Percentiles rank a stretch among this genome's conserved stretches.
phyloP scores from a whole-genome alignment of 2,888 invertebrate genomes.

The Oscheius sp. region DNA sequence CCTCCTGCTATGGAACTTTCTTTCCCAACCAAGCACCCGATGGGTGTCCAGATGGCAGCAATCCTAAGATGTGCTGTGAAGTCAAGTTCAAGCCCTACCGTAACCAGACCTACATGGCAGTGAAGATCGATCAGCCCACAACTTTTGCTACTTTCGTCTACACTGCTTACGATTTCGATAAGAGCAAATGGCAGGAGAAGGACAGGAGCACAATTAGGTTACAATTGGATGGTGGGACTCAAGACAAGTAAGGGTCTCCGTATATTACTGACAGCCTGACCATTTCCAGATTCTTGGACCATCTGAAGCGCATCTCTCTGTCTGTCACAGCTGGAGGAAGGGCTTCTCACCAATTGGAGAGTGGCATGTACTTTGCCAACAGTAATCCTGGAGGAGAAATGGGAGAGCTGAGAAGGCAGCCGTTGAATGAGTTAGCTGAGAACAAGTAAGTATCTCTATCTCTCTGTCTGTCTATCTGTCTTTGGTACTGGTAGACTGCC shows the following conservation, averaged over 20 bases:
- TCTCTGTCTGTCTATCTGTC: too few species aligned
- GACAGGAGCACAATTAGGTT: conserved; percentile 64
- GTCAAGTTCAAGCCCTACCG: conserved; percentile 59
- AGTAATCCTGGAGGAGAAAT: conserved; percentile 61
- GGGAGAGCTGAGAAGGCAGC: conserved; percentile 63
- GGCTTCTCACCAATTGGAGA: conserved; percentile 66
- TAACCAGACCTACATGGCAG: conserved; percentile 66
- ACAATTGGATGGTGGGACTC: conserved; percentile 67
- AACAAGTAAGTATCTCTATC: conserved; percentile 59
- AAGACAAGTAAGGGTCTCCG: conserved; percentile 48
- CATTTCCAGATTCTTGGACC: conserved; percentile 53
- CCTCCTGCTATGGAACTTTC: conserved; percentile 70
- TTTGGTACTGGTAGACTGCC: too few species aligned
- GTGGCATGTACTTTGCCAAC: conserved; percentile 71
- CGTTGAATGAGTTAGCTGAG: conserved; percentile 69
- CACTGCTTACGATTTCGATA: conserved; percentile 64
- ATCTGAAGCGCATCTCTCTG: conserved; percentile 56
- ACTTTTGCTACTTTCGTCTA: conserved; percentile 70
- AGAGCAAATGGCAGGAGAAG: conserved; percentile 66
- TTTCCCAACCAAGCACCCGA: conserved; percentile 69
- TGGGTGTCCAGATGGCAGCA: conserved; percentile 60
- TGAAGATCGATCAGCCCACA: conserved; percentile 65
- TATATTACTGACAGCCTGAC: background rate
- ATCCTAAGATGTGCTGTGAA: conserved; percentile 69
- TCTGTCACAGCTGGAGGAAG: conserved; percentile 65